Conservation (phyloP, 2,888 invertebrate genomes). For the Cheilosia soror region DNA sequence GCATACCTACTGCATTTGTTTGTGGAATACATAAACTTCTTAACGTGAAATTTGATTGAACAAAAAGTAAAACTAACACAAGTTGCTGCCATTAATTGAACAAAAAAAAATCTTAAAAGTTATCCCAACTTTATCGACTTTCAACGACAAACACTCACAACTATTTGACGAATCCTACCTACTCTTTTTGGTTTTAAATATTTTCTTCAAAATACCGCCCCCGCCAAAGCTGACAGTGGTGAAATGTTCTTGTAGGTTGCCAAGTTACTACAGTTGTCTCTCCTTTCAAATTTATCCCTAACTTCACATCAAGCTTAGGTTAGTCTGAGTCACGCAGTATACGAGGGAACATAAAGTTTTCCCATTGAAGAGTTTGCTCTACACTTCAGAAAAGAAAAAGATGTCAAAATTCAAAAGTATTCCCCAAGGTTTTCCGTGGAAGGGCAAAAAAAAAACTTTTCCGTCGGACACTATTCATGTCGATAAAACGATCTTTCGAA, state of each 20-base stretch:
- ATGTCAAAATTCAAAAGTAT: constrained; percentile 44
- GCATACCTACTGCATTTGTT: neutral
- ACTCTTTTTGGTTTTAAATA: constrained; percentile 17
- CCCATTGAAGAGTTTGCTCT: constrained; percentile 45
- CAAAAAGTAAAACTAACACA: neutral
- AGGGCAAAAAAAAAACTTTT: constrained; percentile 26
- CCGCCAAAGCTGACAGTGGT: constrained; percentile 24
- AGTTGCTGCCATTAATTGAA: constrained; percentile 34
- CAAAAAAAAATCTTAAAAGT: constrained; percentile 28
- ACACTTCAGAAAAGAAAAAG: constrained; percentile 10
- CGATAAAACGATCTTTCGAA: constrained; percentile 67
- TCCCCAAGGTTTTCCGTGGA: constrained; percentile 38
- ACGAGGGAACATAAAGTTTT: constrained; percentile 51
- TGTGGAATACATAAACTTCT: neutral
- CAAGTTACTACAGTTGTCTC: constrained; percentile 43
- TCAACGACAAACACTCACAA: constrained; percentile 44
- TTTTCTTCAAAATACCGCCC: constrained; percentile 1
- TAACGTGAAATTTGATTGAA: neutral
- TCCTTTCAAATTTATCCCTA: constrained; percentile 55
- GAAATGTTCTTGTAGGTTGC: constrained; percentile 47
- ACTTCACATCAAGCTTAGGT: constrained; percentile 51
- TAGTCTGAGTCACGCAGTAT: constrained; percentile 51
- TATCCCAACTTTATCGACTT: constrained; percentile 51
- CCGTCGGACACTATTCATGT: constrained; percentile 58
- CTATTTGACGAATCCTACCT: constrained; percentile 37